Base-by-base conservation (phyloP, 35 echinoderm and acorn worm genomes). In the Apostichopus californicus region DNA sequence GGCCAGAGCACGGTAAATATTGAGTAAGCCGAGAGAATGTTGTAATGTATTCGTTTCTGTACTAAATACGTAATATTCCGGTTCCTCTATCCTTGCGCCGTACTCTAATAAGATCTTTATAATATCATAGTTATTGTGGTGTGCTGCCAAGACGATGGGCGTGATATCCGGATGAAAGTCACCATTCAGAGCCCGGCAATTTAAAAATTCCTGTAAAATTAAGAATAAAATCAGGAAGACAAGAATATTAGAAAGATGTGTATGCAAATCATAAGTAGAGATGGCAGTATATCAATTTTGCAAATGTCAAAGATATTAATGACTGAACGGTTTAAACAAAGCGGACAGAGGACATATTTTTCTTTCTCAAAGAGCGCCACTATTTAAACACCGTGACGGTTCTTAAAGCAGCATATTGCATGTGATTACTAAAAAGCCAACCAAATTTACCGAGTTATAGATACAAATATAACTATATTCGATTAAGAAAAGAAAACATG, bases 61-160 rank as follows among this genome's bases (percentile, higher is more conserved):
- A 77, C 92, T 92, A 84, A 99, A 99, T 80, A 93, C 95, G 66
- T 99, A 99, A 55, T 95, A 94, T 77, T 94, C 97, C 4, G 97
- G 95, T 14, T 96, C 97, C 88, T 96, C 95, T 57, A 99, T 96
- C n/a, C 95, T 86, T 56, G 95, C 97, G 57, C 97, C 97, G 92
- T 96, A 94, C 57, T 99, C 97, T 65, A 99, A 78, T 9, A 99
- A 92, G 10, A 96, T 90, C 86, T 96, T 96, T 58, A 99, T 99
- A 89, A 99, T 99, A 77, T 99, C 97, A 86, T 99, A 99, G 92
- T 99, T 99, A 89, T 99, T 99, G 77, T 99, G 97, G 75, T 99
- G 97, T 54, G 97, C 95, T 23, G 97, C 95, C 66, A 99, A 79
- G 9, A 99, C 95, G 18, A 99, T 99, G 6, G 97, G 97, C 26